A percentile compares a stretch with the other conserved stretches of the same genome.
These are phyloP conservation scores for Protobothrops flavoviridis DNA, from an alignment of 2,113 vertebrate genomes.

Conservation along the genomic window DNA sequence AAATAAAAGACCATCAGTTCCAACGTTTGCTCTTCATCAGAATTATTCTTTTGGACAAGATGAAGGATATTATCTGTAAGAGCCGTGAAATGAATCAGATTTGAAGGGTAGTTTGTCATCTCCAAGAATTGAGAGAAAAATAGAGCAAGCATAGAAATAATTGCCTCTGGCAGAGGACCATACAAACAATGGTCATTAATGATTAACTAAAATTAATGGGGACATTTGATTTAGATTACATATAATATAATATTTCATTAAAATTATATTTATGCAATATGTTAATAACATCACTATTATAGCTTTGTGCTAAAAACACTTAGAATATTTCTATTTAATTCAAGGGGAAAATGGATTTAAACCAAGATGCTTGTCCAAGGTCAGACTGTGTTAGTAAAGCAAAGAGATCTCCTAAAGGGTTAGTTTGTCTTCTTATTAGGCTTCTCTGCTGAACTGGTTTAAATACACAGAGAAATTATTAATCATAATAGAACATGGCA, in stretches of 20 bases:
- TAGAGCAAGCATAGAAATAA: not conserved
- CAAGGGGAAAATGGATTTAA: not conserved
- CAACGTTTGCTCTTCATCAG: rapidly evolving
- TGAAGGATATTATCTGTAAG: not conserved
- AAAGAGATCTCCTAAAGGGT: not conserved
- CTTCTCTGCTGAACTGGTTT: not conserved
- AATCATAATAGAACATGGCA: not conserved
- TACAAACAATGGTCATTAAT: not conserved
- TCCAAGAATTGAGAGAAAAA: not conserved
- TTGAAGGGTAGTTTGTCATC: not conserved
- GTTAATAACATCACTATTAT: not conserved
- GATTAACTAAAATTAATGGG: not conserved
- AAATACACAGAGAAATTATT: not conserved
- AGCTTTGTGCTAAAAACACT: not conserved
- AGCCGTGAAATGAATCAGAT: not conserved
- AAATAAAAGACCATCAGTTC: not conserved
- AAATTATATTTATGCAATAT: not conserved
- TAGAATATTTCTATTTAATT: not conserved
- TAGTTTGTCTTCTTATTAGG: not conserved
- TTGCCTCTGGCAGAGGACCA: not conserved
- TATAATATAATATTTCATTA: not conserved
- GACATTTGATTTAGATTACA: not conserved
- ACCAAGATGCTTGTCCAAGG: not conserved
- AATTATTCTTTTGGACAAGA: not conserved
- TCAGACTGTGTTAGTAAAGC: not conserved